Conservation (phyloP, 1,140 invertebrate species). For the Drosophila arizonae region DNA sequence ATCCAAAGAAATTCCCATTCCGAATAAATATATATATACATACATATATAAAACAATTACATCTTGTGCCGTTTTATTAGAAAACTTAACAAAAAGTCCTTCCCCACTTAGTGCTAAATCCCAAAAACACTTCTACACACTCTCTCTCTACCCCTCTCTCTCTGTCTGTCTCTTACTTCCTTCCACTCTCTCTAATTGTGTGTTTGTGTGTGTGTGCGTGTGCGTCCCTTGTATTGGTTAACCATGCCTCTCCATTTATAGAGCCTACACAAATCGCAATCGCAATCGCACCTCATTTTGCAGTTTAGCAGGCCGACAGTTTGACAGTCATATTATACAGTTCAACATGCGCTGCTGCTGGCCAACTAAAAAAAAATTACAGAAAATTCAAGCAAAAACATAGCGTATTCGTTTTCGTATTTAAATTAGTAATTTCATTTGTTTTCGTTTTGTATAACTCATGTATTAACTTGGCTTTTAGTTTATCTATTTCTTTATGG, state of each 20-base stretch:
- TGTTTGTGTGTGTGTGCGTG: slow-evolving; percentile 35
- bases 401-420: slow-evolving; percentile 18
- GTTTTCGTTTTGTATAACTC: slow-evolving; percentile 17
- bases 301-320: slow-evolving; percentile 49
- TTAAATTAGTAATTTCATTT: slow-evolving; percentile 21
- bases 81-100: slow-evolving; percentile 16
- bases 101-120: slow-evolving; percentile 13
- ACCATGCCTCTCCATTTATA: slow-evolving; percentile 30
- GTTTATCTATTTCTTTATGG: slow-evolving; percentile 58
- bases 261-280: slow-evolving; percentile 31
- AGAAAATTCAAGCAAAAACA: slow-evolving; percentile 1
- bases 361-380: slow-evolving; percentile 10
- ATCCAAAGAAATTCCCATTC: slow-evolving; percentile 33
- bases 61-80: slow-evolving; percentile 55
- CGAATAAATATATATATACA: background rate
- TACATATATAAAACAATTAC: slow-evolving; percentile 27
- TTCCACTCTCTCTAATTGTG: slow-evolving; percentile 27
- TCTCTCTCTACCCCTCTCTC: slow-evolving; percentile 5
- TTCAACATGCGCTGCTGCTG: slow-evolving; percentile 43
- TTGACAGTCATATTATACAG: slow-evolving; percentile 46
- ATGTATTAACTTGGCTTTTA: slow-evolving; percentile 62
- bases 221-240: slow-evolving; percentile 32
- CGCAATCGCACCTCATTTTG: slow-evolving; percentile 31
- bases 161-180: slow-evolving; percentile 9
- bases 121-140: background rate